phyloP scores from a whole-genome alignment of 1,140 invertebrate species.

The Teleogryllus occipitalis region DNA sequence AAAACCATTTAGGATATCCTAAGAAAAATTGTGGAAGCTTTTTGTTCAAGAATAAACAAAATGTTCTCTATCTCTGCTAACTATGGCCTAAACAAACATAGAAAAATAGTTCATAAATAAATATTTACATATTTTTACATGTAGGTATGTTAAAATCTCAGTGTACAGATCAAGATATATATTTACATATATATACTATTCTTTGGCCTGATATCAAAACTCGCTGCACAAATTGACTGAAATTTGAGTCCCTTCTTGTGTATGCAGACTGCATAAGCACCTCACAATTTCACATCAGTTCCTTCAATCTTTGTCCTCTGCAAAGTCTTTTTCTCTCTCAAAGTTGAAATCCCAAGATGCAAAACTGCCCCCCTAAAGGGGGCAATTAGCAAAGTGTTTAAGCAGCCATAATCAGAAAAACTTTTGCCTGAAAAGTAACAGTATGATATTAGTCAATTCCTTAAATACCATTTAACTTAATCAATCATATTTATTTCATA shows the following conservation, averaged over 20 bases:
- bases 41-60: neutral
- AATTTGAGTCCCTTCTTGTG: neutral
- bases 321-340: neutral
- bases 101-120: slow-evolving; percentile 14
- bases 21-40: neutral
- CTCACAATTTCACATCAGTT: neutral
- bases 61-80: neutral
- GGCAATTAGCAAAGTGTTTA: slow-evolving; percentile 7
- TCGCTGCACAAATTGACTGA: neutral
- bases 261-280: neutral
- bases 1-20: neutral
- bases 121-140: slow-evolving; percentile 12
- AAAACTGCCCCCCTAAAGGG: neutral
- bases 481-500: no score
- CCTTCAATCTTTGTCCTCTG: neutral
- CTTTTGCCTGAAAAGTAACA: slow-evolving; percentile 12
- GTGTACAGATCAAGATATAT: slow-evolving; percentile 2
- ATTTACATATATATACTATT: neutral
- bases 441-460: no score
- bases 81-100: slow-evolving; percentile 4
- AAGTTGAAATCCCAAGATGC: neutral
- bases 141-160: neutral
- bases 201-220: neutral
- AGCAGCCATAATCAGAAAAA: slow-evolving; percentile 13
- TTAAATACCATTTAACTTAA: no score